Base-by-base conservation (phyloP, 1,140 invertebrate species). In the Drosophila equinoxialis region DNA sequence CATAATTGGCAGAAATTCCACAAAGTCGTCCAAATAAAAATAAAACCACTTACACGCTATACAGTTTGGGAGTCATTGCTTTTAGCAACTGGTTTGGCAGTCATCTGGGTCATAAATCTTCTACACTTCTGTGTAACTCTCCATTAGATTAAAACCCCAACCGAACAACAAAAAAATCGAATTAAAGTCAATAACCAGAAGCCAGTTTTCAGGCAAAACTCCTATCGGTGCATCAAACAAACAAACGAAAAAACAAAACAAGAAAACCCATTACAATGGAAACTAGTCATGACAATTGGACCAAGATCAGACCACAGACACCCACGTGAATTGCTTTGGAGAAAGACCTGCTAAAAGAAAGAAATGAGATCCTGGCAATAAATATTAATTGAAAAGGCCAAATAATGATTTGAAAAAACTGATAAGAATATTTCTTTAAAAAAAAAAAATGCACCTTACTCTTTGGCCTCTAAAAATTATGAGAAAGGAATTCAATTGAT, bases 41-140 rank as follows among this genome's bases (percentile, higher is more conserved):
- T 39, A 55, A 45, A 61, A 4, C 23, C 20, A 42, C 51, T 45
- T 39, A 61, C 4, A 26, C 17, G 42, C 17, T 41, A 10, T 45
- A 62, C 39, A 62, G 60, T 62, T 62, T 62, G 39, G 23, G 2
- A 62, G 20, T n/a, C 5, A 62, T 20, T 55, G 63, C 42, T 26
- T 39, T 10, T 26, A 5, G 42, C 1, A 33, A 74, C 72, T 42
- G 72, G 74, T 79, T 77, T 66, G 37, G 48, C 48, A 68, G 33
- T 10, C 69, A 77, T 30, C 76, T 62, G 14, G 37, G 39, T 41
- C 41, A 59, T 59, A 59, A 59, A 59, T 59, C 57, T 59, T 59
- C 30, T 37, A 33, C 14, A 59, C 57, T 37, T 59, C 23, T 59
- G 57, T 59, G 45, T 51, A 51, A 51, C 45, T 51, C 45, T 51